Base-by-base conservation (phyloP, 2,797 vertebrate species). In the Tapera naevia region DNA sequence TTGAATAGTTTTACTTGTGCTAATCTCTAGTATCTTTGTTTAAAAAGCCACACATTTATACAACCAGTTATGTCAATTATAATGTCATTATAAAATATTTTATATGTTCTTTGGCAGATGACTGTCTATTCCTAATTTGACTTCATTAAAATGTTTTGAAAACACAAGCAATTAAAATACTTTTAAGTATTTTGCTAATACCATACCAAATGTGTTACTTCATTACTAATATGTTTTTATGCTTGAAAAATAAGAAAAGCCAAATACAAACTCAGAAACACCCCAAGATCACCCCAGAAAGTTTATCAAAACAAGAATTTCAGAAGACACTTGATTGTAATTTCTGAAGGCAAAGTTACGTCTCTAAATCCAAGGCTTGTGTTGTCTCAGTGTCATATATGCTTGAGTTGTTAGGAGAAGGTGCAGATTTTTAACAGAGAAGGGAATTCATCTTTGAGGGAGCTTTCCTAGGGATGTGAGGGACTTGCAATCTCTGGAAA, bases 51-150 rank as follows among this genome's bases (percentile, higher is more conserved):
- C 58, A 21, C 81, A 78, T 82, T 92, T 94, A 58, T 92, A 35
- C 62, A 94, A 69, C 67, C 41, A 76, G 53, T 80, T 96, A 66
- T 50, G 17, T 95, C 80, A 95, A 62, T 94, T 94, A 87, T 54
- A 85, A 62, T 94, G 22, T 64, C 61, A 67, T 90, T 95, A 70
- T 95, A 78, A 97, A 95, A 79, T 95, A 72, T 73, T 93, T 91
- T 94, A 88, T 88, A 85, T 65, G 37, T 81, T 88, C 79, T 91
- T 93, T 86, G 80, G 66, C 88, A 86, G 76, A 94, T 64, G 76
- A 94, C 32, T 94, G 46, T 93, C 87, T 95, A 6, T 93, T 93
- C 41, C 46, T 94, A 50, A 93, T 94, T 33, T 93, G 74, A 93
- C 51, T 96, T 91, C 93, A 87, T 93, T 96, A 94, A 66, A 78